These are phyloP conservation scores for Tuberolachnus salignus DNA, from an alignment of 2,888 invertebrate species.

Conservation along the genomic window DNA sequence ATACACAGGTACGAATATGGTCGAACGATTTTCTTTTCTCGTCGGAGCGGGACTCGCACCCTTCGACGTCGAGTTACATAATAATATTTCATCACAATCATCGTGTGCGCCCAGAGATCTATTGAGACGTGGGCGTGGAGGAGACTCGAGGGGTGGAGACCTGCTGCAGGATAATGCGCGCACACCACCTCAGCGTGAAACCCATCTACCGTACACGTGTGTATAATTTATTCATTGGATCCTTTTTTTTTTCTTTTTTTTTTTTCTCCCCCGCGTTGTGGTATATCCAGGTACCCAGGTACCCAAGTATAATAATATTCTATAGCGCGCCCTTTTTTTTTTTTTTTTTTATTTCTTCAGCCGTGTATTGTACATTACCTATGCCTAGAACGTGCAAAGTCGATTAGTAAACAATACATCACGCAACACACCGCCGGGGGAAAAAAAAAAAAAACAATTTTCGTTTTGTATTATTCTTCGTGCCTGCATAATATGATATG, in stretches of 20 bases:
- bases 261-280: background rate
- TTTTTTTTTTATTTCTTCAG: constrained; percentile 44
- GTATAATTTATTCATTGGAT: constrained; percentile 55
- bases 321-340: constrained; percentile 7
- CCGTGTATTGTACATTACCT: constrained; percentile 22
- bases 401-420: constrained; percentile 41
- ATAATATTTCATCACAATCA: constrained; percentile 50
- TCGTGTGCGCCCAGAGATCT: constrained; percentile 17
- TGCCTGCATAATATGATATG: background rate
- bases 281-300: background rate
- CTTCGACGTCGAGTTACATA: constrained; percentile 30
- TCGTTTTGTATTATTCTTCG: constrained; percentile 3
- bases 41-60: too few relatives aligned
- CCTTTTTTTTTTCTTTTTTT: background rate
- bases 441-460: background rate
- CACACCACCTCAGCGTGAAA: constrained; percentile 47
- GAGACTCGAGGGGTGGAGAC: background rate
- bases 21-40: constrained; percentile 41
- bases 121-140: constrained; percentile 12
- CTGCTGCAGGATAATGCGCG: constrained; percentile 13
- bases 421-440: background rate
- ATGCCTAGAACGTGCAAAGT: constrained; percentile 41
- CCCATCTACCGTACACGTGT: constrained; percentile 17
- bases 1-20: too few relatives aligned
- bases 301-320: constrained; percentile 3